phyloP scores from a whole-genome alignment of 1,140 invertebrate genomes.

The Drepana arcuata region DNA sequence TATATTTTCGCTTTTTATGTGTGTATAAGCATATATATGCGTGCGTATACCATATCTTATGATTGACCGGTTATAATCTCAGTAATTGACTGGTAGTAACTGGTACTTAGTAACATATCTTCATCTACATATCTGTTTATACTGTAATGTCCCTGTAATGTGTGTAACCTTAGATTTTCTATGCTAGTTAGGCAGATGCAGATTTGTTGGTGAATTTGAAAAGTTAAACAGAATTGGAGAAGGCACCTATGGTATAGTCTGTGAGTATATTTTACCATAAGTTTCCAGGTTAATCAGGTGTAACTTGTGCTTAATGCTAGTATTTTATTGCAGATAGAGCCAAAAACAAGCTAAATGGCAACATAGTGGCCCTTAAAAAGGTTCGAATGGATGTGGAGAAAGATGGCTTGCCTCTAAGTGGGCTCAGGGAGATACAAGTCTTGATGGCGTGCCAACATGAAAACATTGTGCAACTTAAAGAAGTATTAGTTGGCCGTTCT shows the following conservation, averaged over 20 bases:
- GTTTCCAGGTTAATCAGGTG: too few species aligned
- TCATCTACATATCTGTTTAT: too few species aligned
- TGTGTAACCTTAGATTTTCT: conserved; percentile 2
- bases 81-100: too few species aligned
- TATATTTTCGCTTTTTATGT: too few species aligned
- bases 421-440: conserved; percentile 94
- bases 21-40: too few species aligned
- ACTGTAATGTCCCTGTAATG: conserved; percentile 11
- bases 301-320: too few species aligned
- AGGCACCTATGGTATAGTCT: conserved; percentile 98
- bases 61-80: too few species aligned
- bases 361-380: conserved; percentile 96
- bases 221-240: conserved; percentile 97
- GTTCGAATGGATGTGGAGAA: conserved; percentile 96
- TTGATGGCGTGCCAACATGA: conserved; percentile 91
- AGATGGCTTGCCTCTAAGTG: conserved; percentile 93
- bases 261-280: conserved; percentile 84
- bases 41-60: too few species aligned
- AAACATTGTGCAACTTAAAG: conserved; percentile 95
- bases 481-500: conserved; percentile 94
- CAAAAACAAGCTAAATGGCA: conserved; percentile 87
- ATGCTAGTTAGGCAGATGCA: conserved; percentile 88
- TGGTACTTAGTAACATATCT: too few species aligned
- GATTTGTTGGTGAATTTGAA: conserved; percentile 96
- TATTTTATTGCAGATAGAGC: conserved; percentile 86